Percentiles rank a stretch among this genome's conserved stretches.
These are phyloP conservation scores for Trichonephila clavipes DNA, from an alignment of 1,140 invertebrate genomes.

Conservation along the genomic window DNA sequence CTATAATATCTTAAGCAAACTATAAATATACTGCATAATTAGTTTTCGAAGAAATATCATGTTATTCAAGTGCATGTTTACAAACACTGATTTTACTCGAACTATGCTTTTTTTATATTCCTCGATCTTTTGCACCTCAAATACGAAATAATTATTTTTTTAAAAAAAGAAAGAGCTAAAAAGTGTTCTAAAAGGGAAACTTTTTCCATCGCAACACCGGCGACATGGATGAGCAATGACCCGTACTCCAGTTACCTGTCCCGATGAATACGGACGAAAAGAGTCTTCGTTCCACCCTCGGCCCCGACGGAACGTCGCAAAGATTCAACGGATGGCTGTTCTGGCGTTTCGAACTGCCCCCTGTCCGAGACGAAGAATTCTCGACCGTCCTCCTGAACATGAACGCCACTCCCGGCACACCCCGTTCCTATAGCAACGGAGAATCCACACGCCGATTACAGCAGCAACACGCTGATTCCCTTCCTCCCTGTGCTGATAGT, in stretches of 20 bases:
- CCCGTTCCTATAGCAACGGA: slow-evolving; percentile 42
- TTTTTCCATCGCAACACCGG: slow-evolving; percentile 50
- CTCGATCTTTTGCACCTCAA: background rate
- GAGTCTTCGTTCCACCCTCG: background rate
- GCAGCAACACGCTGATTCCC: no score
- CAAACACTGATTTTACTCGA: background rate
- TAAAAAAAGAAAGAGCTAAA: no score
- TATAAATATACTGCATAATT: no score
- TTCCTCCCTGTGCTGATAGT: background rate
- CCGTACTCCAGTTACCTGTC: slow-evolving; percentile 2
- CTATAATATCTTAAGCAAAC: no score
- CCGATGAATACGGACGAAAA: background rate
- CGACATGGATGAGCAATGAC: slow-evolving; percentile 68
- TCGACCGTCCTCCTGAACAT: background rate
- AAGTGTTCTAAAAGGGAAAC: background rate
- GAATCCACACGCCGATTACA: background rate
- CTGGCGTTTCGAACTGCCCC: slow-evolving; percentile 69
- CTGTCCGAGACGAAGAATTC: slow-evolving; percentile 67
- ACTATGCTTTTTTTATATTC: background rate
- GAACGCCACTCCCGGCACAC: background rate
- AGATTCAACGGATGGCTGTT: slow-evolving; percentile 74
- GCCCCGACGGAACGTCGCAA: background rate
- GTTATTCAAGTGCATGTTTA: background rate
- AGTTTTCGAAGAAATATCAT: background rate
- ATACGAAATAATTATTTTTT: background rate